Conservation (phyloP, 2,888 invertebrate species). For the Oscheius sp. region DNA sequence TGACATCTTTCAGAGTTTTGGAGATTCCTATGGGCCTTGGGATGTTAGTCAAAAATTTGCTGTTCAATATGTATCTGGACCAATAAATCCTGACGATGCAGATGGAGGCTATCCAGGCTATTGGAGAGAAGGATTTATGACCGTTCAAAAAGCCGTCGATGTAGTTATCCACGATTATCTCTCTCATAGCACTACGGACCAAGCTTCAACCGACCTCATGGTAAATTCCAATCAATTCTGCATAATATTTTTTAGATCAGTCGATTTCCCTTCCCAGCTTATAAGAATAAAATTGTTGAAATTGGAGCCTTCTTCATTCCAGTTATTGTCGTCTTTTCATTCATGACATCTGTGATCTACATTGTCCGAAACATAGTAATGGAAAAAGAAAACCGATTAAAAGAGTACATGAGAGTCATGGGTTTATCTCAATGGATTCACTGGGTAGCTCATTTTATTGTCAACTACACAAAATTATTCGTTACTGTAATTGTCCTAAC, state of each 20-base stretch:
- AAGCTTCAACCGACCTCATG: neutral
- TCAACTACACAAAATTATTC: constrained; percentile 60
- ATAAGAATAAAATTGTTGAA: constrained; percentile 62
- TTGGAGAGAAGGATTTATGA: constrained; percentile 77
- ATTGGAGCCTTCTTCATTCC: constrained; percentile 74
- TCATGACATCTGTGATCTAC: constrained; percentile 82
- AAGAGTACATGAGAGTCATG: constrained; percentile 92
- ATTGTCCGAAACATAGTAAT: constrained; percentile 80
- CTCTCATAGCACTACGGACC: neutral
- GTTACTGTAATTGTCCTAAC: constrained; percentile 50
- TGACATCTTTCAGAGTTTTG: constrained; percentile 6
- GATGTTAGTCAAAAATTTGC: constrained; percentile 53
- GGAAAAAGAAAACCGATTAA: constrained; percentile 82
- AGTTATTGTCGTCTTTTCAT: constrained; percentile 82
- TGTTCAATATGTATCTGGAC: constrained; percentile 55
- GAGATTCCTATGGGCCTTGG: constrained; percentile 47
- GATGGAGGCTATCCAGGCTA: constrained; percentile 75
- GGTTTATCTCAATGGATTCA: constrained; percentile 85
- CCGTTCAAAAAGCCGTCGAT: constrained; percentile 77
- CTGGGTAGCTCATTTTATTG: constrained; percentile 85
- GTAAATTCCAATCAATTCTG: neutral
- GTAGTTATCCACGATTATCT: constrained; percentile 69
- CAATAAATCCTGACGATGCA: constrained; percentile 50
- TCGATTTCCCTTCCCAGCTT: constrained; percentile 59
- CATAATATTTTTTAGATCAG: constrained; percentile 29